phyloP scores from a whole-genome alignment of 2,797 vertebrate species.

The Platyrinchus mystaceus region DNA sequence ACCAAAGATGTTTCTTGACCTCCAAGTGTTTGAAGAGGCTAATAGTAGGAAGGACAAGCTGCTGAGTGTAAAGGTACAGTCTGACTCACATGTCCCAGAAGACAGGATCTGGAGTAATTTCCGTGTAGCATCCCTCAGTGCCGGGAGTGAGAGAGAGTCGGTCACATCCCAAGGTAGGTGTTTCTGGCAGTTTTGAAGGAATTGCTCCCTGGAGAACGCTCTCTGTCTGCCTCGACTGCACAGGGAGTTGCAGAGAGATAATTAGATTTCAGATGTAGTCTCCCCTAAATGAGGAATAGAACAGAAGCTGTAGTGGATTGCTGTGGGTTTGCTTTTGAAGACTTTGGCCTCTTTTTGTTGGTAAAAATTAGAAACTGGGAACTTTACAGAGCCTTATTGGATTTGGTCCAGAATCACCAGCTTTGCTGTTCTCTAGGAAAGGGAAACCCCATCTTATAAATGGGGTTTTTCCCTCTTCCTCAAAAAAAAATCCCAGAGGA shows the following conservation, averaged over 20 bases:
- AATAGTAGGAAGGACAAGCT: not conserved
- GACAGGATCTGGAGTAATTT: not conserved
- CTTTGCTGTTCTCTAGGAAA: not conserved
- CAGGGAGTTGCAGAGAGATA: not conserved
- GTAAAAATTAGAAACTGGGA: not conserved
- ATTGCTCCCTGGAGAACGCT: not conserved
- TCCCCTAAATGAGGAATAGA: not conserved
- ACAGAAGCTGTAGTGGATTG: not conserved
- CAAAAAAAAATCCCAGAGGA: not conserved
- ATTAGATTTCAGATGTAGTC: slow-evolving; percentile 3
- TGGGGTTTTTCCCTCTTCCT: not conserved
- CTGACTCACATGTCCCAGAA: accelerated
- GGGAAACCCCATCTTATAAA: not conserved
- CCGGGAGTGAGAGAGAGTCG: not conserved
- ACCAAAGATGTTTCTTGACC: not conserved
- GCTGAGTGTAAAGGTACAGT: not conserved
- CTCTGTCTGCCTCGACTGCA: not conserved
- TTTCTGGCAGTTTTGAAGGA: not conserved
- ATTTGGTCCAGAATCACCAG: not conserved
- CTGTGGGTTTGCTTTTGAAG: not conserved
- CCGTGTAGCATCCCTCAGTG: not conserved
- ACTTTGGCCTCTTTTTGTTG: not conserved
- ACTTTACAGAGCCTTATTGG: not conserved
- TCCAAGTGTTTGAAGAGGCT: not conserved
- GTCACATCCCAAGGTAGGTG: not conserved